Evolutionary conservation across 1,140 invertebrate species (phyloP).

Genomic region (Cyclargus thomasi): DNA sequence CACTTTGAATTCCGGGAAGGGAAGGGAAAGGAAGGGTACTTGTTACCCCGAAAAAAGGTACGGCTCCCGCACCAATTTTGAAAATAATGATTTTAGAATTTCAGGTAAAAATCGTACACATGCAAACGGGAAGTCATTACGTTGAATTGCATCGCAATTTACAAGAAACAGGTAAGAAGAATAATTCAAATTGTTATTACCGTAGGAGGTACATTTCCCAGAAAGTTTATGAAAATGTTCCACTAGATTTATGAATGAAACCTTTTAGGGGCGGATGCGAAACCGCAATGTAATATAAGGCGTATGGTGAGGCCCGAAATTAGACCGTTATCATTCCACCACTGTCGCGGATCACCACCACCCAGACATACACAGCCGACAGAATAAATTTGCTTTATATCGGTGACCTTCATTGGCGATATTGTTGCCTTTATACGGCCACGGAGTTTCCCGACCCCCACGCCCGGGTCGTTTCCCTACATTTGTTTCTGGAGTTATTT

Average conservation of each 20-base stretch:
- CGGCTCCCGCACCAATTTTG: too few species aligned
- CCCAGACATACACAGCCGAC: slow-evolving; percentile 62
- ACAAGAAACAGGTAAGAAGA: slow-evolving; percentile 25
- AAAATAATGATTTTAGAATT: too few species aligned
- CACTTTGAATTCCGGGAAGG: too few species aligned
- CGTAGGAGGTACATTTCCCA: slow-evolving; percentile 55
- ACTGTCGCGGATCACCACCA: slow-evolving; percentile 69
- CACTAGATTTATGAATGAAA: slow-evolving; percentile 73
- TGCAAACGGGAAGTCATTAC: background rate
- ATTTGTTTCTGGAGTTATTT: slow-evolving; percentile 51
- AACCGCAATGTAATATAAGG: slow-evolving; percentile 66
- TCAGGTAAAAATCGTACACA: background rate
- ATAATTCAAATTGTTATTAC: slow-evolving; percentile 47
- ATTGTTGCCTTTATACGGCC: slow-evolving; percentile 64
- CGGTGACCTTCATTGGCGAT: slow-evolving; percentile 71
- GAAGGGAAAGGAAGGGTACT: too few species aligned
- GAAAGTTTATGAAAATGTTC: slow-evolving; percentile 69
- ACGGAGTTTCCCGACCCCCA: slow-evolving; percentile 44
- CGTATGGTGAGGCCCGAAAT: slow-evolving; percentile 60
- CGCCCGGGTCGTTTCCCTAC: slow-evolving; percentile 35
- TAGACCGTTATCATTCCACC: slow-evolving; percentile 71
- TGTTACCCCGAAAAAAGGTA: too few species aligned
- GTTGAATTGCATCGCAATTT: background rate
- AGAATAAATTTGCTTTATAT: slow-evolving; percentile 73
- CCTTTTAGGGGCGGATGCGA: slow-evolving; percentile 65